These are phyloP conservation scores for Scomber scombrus DNA, from an alignment of 2,113 vertebrate species.

Conservation along the genomic window DNA sequence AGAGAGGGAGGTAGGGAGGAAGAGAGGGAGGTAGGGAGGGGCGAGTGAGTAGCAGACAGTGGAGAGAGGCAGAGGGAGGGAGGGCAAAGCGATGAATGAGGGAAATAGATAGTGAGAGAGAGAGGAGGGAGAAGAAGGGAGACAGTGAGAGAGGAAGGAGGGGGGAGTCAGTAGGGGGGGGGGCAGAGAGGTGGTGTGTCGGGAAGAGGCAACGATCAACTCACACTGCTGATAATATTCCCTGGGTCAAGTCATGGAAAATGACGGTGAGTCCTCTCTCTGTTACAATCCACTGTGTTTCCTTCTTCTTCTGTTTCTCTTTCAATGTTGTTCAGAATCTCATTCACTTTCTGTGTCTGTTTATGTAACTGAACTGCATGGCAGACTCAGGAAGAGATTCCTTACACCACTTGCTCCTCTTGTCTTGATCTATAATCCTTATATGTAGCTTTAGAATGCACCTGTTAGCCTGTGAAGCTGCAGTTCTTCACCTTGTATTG, in stretches of 20 bases:
- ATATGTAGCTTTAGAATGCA: conserved; percentile 33
- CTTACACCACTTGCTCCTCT: background rate
- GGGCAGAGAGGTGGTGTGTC: conserved; percentile 68
- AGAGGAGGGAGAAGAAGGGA: conserved; percentile 22
- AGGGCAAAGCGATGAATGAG: conserved; percentile 34
- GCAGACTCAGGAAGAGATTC: conserved; percentile 2
- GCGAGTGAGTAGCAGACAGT: conserved; percentile 41
- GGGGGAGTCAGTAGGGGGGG: conserved; percentile 27
- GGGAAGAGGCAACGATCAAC: conserved; percentile 77
- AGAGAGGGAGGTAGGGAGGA: conserved; percentile 19
- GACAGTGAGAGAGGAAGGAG: conserved; percentile 44
- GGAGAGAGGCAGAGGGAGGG: conserved; percentile 30
- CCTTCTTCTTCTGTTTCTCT: conserved; percentile 30
- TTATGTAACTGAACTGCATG: background rate
- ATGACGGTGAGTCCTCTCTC: conserved; percentile 82
- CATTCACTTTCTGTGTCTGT: conserved; percentile 25
- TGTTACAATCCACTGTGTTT: conserved; percentile 21
- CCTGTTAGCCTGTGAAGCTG: conserved; percentile 27
- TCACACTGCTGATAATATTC: conserved; percentile 74
- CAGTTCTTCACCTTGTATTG: conserved; percentile 2
- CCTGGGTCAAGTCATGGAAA: conserved; percentile 85
- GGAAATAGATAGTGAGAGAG: conserved; percentile 20
- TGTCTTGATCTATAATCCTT: background rate
- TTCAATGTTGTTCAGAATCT: conserved; percentile 10
- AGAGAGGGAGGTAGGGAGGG: conserved; percentile 36